These are phyloP conservation scores for Harpalus rufipes DNA, from an alignment of 2,888 invertebrate species.

Conservation along the genomic window DNA sequence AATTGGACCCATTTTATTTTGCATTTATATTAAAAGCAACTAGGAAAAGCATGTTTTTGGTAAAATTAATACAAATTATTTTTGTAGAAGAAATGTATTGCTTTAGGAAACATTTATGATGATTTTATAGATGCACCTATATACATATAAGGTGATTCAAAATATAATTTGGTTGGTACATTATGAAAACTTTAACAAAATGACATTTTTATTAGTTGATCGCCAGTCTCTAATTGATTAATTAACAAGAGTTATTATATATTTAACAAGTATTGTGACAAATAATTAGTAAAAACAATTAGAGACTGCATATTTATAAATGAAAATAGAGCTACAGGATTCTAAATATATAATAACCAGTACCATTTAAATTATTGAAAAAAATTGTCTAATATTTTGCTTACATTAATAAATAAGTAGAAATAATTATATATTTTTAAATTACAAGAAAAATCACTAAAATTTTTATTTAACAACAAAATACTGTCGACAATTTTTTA, in stretches of 20 bases:
- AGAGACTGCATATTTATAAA: constrained; percentile 13
- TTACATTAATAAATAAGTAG: constrained; percentile 68
- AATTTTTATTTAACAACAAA: constrained; percentile 56
- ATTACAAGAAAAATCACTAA: constrained; percentile 54
- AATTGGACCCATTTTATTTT: too few species aligned
- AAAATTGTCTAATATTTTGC: constrained; percentile 61
- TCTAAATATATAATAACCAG: constrained; percentile 47
- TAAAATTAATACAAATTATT: constrained; percentile 21
- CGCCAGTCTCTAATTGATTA: constrained; percentile 27
- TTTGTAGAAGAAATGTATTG: constrained; percentile 65
- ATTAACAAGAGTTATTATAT: constrained; percentile 38
- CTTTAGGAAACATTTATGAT: constrained; percentile 63
- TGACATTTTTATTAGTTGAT: neutral
- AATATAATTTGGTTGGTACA: constrained; percentile 53
- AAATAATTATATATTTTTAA: constrained; percentile 64
- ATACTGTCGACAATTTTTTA: constrained; percentile 56
- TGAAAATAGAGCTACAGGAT: constrained; percentile 28
- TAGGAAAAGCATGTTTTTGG: constrained; percentile 1
- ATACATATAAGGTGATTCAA: constrained; percentile 60
- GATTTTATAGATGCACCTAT: constrained; percentile 52
- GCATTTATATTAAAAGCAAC: neutral
- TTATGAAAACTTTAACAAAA: constrained; percentile 40
- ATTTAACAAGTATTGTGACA: constrained; percentile 34
- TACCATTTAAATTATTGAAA: constrained; percentile 48
- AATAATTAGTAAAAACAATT: neutral